Conservation (phyloP, 2,797 vertebrate species). For the Microcaecilia unicolor region DNA sequence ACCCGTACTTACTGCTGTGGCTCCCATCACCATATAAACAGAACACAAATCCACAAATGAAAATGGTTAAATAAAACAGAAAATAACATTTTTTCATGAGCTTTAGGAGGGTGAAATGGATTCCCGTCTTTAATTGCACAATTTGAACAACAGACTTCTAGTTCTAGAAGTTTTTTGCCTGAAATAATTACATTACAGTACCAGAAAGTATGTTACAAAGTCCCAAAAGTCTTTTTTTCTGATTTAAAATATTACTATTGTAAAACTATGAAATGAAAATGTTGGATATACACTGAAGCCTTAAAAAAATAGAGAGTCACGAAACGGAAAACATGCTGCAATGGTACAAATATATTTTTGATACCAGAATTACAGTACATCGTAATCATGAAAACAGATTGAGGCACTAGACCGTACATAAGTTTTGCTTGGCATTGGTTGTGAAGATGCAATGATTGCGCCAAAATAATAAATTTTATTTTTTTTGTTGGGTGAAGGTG, state of each 20-base stretch:
- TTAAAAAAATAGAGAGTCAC: constrained; percentile 28
- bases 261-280: constrained; percentile 44
- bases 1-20: no score
- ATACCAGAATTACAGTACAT: constrained; percentile 43
- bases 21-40: no score
- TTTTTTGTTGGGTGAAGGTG: constrained; percentile 3
- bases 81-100: no score
- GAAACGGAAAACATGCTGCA: constrained; percentile 51
- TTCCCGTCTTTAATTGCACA: no score
- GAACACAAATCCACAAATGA: no score
- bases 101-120: no score
- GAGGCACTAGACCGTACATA: constrained; percentile 27
- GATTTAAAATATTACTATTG: constrained; percentile 47
- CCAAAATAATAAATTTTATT: constrained; percentile 12
- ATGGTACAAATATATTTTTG: constrained; percentile 45
- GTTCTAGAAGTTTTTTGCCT: not conserved
- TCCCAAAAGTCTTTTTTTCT: constrained; percentile 32
- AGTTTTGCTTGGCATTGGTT: constrained; percentile 7
- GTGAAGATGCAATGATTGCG: constrained; percentile 10
- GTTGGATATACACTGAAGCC: constrained; percentile 29
- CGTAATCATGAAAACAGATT: constrained; percentile 37
- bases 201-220: constrained; percentile 38
- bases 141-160: not conserved
- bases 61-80: no score
- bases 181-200: not conserved